Evolutionary conservation across 2,797 vertebrate species (phyloP).

Genomic region (Sebastes itinus): DNA sequence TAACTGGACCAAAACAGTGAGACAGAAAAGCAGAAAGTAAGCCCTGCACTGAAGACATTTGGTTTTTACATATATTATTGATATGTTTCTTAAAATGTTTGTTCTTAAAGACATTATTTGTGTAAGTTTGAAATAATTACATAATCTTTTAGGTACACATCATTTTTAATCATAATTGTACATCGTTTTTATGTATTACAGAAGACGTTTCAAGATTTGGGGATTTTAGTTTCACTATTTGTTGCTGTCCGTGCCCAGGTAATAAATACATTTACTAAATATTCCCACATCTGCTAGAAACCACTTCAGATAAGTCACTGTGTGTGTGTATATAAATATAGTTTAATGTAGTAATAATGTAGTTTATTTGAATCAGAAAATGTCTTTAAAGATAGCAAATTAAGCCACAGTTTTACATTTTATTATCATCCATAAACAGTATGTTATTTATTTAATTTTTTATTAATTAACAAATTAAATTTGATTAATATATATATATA

Average conservation of each 20-base stretch:
- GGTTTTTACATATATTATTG: not conserved
- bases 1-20: not conserved
- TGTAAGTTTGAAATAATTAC: not conserved
- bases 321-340: not conserved
- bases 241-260: not conserved
- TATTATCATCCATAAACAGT: not conserved
- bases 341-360: not conserved
- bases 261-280: not conserved
- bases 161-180: no score
- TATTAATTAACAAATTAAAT: not conserved
- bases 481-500: not conserved
- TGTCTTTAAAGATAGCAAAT: not conserved
- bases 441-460: not conserved
- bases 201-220: not conserved
- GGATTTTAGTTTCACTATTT: not conserved
- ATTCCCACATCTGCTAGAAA: not conserved
- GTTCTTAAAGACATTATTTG: not conserved
- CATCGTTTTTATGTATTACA: not conserved
- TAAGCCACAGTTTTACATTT: not conserved
- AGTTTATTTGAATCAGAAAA: not conserved
- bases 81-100: not conserved
- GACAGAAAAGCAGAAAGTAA: no score
- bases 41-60: no score
- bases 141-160: not conserved
- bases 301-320: not conserved